These are phyloP conservation scores for Galerucella calmariensis DNA, from an alignment of 2,888 invertebrate genomes.

Conservation along the genomic window DNA sequence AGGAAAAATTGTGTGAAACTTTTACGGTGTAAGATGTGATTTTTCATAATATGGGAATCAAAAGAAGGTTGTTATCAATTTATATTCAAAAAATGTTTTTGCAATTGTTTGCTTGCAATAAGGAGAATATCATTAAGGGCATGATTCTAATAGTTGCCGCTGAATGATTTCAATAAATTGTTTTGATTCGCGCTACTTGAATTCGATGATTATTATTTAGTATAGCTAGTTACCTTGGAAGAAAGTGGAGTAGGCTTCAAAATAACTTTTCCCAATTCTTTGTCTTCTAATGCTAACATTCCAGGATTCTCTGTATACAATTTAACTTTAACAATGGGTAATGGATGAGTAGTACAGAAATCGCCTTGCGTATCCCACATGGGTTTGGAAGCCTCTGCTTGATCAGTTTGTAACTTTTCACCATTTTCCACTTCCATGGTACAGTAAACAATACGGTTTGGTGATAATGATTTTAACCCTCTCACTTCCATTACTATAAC, in stretches of 20 bases:
- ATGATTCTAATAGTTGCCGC: no score
- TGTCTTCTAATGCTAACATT: slow-evolving; percentile 97
- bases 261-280: slow-evolving; percentile 94
- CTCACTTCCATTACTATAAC: slow-evolving; percentile 99
- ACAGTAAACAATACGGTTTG: slow-evolving; percentile 98
- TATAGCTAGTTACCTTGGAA: slow-evolving; percentile 76
- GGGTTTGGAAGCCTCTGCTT: slow-evolving; percentile 98
- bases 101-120: no score
- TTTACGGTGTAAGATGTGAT: no score
- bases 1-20: no score
- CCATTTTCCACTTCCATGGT: slow-evolving; percentile 99
- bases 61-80: no score
- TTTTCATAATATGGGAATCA: no score
- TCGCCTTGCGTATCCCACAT: slow-evolving; percentile 99
- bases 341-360: slow-evolving; percentile 96
- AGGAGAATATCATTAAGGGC: no score
- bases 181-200: no score
- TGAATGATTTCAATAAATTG: no score
- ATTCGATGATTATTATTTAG: no score
- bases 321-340: slow-evolving; percentile 98
- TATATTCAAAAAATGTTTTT: no score
- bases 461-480: slow-evolving; percentile 94
- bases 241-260: slow-evolving; percentile 88
- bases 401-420: slow-evolving; percentile 98
- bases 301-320: slow-evolving; percentile 97